Conservation (phyloP, 1,140 invertebrate species). For the Drosophila arizonae region DNA sequence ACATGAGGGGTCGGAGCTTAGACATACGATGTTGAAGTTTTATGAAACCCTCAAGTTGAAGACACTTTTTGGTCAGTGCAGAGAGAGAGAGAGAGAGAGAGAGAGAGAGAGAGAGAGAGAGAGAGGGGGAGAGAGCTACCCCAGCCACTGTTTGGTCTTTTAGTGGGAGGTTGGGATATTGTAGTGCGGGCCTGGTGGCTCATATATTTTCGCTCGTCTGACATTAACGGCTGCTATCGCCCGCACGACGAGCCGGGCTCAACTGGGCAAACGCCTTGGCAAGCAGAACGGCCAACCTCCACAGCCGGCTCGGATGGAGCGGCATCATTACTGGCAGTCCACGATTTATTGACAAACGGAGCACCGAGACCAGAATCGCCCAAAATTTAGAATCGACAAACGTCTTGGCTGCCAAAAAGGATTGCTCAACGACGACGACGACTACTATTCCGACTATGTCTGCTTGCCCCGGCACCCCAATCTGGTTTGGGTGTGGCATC, state of each 20-base stretch:
- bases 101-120: too few relatives aligned
- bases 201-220: constrained; percentile 82
- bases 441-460: neutral
- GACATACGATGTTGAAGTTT: constrained; percentile 40
- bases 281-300: constrained; percentile 37
- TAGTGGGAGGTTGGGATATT: neutral
- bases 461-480: neutral
- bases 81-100: neutral
- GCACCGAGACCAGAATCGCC: constrained; percentile 52
- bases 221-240: constrained; percentile 83
- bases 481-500: constrained; percentile 40
- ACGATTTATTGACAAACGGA: constrained; percentile 77
- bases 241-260: constrained; percentile 51
- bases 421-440: constrained; percentile 37
- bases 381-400: constrained; percentile 73
- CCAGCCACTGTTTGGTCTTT: neutral
- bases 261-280: constrained; percentile 54
- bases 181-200: constrained; percentile 26
- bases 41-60: constrained; percentile 65
- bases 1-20: constrained; percentile 2
- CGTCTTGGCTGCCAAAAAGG: constrained; percentile 72
- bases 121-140: neutral
- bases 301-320: constrained; percentile 18
- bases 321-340: constrained; percentile 78
- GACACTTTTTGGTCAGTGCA: constrained; percentile 40